These are phyloP conservation scores for Sarcophaga carnaria DNA, from an alignment of 2,888 invertebrate species.

Conservation along the genomic window DNA sequence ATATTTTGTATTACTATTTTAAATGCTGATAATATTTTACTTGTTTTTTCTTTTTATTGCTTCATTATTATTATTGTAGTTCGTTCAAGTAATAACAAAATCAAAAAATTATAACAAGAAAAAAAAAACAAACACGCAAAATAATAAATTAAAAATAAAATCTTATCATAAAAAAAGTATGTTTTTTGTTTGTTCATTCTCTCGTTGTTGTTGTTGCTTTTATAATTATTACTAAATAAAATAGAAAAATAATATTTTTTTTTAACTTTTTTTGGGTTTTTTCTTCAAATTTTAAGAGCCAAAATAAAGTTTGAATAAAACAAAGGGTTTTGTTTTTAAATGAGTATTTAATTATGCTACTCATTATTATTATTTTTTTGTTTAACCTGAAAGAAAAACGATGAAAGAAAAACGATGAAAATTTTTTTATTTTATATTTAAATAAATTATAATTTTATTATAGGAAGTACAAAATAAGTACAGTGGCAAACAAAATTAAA, in stretches of 20 bases:
- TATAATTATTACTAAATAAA: neutral
- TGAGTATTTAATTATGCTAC: neutral
- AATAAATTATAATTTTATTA: neutral
- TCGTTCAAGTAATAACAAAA: neutral
- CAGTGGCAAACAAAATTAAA: neutral
- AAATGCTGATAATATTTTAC: slow-evolving; percentile 53
- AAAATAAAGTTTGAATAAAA: no score
- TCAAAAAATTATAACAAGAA: neutral
- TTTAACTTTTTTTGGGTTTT: no score
- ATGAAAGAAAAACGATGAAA: neutral
- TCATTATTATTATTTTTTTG: neutral
- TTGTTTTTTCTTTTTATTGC: neutral
- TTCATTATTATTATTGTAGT: neutral
- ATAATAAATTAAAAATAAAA: neutral
- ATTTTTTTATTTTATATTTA: neutral
- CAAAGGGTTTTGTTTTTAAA: neutral
- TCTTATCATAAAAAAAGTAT: neutral
- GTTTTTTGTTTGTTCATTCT: neutral
- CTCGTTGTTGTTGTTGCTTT: neutral
- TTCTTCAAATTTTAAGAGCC: neutral
- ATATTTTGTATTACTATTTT: slow-evolving; percentile 49
- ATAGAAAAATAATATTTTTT: neutral
- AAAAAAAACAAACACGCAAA: no score
- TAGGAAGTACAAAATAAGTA: neutral
- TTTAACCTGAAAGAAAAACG: neutral